Evolutionary conservation across 2,797 vertebrate species (phyloP).

Genomic region (Selene dorsalis): DNA sequence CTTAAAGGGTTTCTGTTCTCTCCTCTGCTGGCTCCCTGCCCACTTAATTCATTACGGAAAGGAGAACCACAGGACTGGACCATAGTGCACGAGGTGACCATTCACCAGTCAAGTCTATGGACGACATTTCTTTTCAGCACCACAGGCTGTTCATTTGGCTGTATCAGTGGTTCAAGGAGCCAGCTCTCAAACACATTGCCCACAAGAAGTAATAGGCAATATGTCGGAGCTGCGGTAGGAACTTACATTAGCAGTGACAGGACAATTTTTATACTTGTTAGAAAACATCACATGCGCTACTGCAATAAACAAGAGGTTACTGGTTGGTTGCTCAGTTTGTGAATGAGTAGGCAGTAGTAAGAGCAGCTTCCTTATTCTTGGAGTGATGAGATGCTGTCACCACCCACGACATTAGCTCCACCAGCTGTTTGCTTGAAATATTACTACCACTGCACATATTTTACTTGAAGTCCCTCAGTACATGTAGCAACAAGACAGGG

Average conservation of each 20-base stretch:
- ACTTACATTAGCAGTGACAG: conserved; percentile 16
- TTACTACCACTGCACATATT: neutral
- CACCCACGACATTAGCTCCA: conserved; percentile 9
- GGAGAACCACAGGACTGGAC: conserved; percentile 31
- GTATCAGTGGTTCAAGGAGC: conserved; percentile 10
- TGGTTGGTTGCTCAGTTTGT: neutral
- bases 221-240: conserved; percentile 19
- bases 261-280: neutral
- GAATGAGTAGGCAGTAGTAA: neutral
- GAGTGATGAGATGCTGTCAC: neutral
- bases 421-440: conserved; percentile 17
- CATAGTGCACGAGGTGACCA: conserved; percentile 32
- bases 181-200: conserved; percentile 32
- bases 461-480: neutral
- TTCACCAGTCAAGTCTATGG: conserved; percentile 55
- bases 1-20: conserved; percentile 45
- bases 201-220: neutral
- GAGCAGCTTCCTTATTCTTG: neutral
- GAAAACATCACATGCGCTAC: neutral
- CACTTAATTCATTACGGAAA: conserved; percentile 76
- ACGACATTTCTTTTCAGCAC: conserved; percentile 21
- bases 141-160: conserved; percentile 36
- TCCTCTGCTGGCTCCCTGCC: conserved; percentile 64
- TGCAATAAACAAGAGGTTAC: neutral
- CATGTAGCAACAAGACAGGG: neutral